Evolutionary conservation across 2,113 vertebrate genomes (phyloP), one percentile per base, ranked within the genome.

Genomic region (Bungarus multicinctus): DNA sequence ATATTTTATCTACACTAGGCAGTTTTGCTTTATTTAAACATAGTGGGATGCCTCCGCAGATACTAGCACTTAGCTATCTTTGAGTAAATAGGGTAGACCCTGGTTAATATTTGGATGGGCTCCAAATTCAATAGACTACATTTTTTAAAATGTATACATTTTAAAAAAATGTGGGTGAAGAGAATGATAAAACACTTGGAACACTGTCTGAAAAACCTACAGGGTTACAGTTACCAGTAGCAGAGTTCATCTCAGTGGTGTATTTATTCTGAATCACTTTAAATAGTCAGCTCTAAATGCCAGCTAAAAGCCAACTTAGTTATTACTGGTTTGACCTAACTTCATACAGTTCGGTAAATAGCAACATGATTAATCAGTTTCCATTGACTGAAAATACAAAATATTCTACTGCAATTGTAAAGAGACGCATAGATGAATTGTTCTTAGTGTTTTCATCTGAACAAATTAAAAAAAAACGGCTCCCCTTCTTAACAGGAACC

Each of bases 381-480:
- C 39, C 57, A 53, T 85, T 92, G 89, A 23, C 47, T 92, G 10
- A 43, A 85, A 74, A 34, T 34, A 74, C 64, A 74, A 93, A 92
- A 9, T 39, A 85, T 89, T 88, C 64, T 34, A 64, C 2, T 0
- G 45, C 0, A n/a, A 90, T 74, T 89, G 22, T 20, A 64, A 12
- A 2, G 25, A 85, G 2, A 12, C 52, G 5, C 14, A 0, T 0
- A 4, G 25, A 30, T 6, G 86, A 91, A 74, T 0, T 12, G 9
- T 7, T 89, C 43, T 53, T 90, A 91, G 23, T 3, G 22, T 91
- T 57, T 50, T 20, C 88, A 86, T 55, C 93, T 93, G 47, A 74
- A 90, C 53, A 47, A 52, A 50, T 74, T n/a, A n/a, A n/a, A 69
- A 93, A 64, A 50, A 92, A 93, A 5, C 10, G 93, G 87, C 27